Base-by-base conservation (phyloP, 2,888 invertebrate species). In the Scaptodrosophila latifasciaeformis region DNA sequence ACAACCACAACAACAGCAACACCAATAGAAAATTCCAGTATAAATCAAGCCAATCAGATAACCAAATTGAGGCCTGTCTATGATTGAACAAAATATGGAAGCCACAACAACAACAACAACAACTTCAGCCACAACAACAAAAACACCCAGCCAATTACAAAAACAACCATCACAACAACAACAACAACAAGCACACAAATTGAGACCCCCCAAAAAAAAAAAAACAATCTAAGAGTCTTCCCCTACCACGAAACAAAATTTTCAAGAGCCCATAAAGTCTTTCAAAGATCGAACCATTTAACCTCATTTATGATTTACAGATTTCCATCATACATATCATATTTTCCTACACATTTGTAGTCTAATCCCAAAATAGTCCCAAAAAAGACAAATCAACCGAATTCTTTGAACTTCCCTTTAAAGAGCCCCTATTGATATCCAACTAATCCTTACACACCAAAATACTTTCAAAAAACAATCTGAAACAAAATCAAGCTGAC, bases 61-160 rank as follows among this genome's bases (percentile, higher is more conserved):
- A 83, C 83, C 42, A 83, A 84, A 78, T 55, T 83, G 62, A 66
- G 77, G 63, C 84, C 83, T 17, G 68, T 82, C 47, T 69, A 58
- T 70, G 67, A 69, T 63, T 74, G 62, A 69, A 45, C 19, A 47
- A 47, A 24, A 34, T 21, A 42, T 21, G 12, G 9, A 44, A 15
- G 19, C n/a, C n/a, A n/a, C n/a, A n/a, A n/a, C n/a, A n/a, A n/a
- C n/a, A n/a, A n/a, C n/a, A n/a, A n/a, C n/a, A n/a, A n/a, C n/a
- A n/a, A n/a, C n/a, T n/a, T n/a, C n/a, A n/a, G n/a, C n/a, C n/a
- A n/a, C n/a, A n/a, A n/a, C n/a, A n/a, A n/a, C n/a, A n/a, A n/a
- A n/a, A n/a, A n/a, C n/a, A n/a, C n/a, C n/a, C n/a, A n/a, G n/a
- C n/a, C n/a, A n/a, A n/a, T n/a, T n/a, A n/a, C n/a, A n/a, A n/a